phyloP scores from a whole-genome alignment of 2,888 invertebrate species.

The Temnothorax ravouxi region DNA sequence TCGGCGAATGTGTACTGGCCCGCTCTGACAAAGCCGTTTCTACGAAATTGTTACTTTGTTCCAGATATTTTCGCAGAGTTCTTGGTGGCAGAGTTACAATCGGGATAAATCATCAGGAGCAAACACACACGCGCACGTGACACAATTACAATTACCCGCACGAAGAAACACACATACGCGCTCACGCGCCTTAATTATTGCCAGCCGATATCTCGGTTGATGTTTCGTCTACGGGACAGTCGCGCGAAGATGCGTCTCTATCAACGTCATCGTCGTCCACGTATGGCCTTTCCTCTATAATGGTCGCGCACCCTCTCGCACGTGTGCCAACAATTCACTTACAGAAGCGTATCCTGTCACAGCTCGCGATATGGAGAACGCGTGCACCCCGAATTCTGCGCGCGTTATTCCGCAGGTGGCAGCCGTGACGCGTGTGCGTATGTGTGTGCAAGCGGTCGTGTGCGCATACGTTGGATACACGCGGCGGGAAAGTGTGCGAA shows the following conservation, averaged over 20 bases:
- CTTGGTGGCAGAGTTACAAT: background rate
- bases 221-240: background rate
- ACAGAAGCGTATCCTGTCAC: slow-evolving; percentile 27
- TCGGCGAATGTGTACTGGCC: too few species aligned
- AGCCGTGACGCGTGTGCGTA: slow-evolving; percentile 39
- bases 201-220: background rate
- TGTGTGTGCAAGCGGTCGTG: background rate
- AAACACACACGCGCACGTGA: background rate
- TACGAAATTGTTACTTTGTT: background rate
- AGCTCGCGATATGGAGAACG: slow-evolving; percentile 3
- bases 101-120: background rate
- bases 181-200: background rate
- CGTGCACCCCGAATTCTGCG: slow-evolving; percentile 34
- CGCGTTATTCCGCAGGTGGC: slow-evolving; percentile 72
- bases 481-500: slow-evolving; percentile 60
- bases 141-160: too few species aligned
- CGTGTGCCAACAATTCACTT: slow-evolving; percentile 48
- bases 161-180: background rate
- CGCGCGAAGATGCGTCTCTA: background rate
- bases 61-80: too few species aligned
- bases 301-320: slow-evolving; percentile 19
- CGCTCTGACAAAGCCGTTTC: background rate
- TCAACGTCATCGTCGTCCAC: background rate
- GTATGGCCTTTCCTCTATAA: background rate
- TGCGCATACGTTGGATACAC: slow-evolving; percentile 37